Base-by-base conservation (phyloP, 2,888 invertebrate species). In the Ormia ochracea region DNA sequence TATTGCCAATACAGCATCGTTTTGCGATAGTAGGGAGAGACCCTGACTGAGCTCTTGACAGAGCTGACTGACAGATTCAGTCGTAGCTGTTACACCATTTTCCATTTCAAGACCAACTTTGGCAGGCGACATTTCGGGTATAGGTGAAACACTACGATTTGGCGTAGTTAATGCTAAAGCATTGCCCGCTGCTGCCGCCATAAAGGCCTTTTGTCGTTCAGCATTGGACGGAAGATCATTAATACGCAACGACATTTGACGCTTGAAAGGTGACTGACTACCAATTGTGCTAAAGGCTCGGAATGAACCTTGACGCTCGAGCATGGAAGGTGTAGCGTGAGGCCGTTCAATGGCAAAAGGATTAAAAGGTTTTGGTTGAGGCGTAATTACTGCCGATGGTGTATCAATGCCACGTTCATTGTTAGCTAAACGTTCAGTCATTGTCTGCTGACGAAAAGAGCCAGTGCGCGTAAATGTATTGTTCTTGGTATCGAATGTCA, bases 331-430 rank as follows among this genome's bases (percentile, higher is more conserved):
- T 45, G 98, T 98, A 75, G 98, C 98, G 88, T 98, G 98, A 2
- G 99, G 99, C 65, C 98, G 92, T 89, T 97, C 98, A 84, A 98
- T 97, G 9, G 97, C 97, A 90, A 96, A 96, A 1, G 97, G 98
- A 91, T 98, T 98, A 87, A 94, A 93, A 3, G 94, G 92, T 81
- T 92, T 91, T n/a, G 91, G 91, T 77, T 91, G 92, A 56, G 91
- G 86, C 70, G 90, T 87, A 43, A 91, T 91, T 43, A 89, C 85
- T 76, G 83, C 88, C 68, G 84, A 86, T 75, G 84, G 88, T n/a
- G 85, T 86, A 78, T 89, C 88, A 80, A 87, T 86, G 73, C 85
- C 83, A 88, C 92, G 94, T 65, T 86, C 87, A 83, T 91, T 92
- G 70, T 87, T 87, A 85, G 89, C 92, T 84, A 95, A 90, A 82